Base-by-base conservation (phyloP, 1,140 invertebrate genomes). In the Nasonia longicornis region DNA sequence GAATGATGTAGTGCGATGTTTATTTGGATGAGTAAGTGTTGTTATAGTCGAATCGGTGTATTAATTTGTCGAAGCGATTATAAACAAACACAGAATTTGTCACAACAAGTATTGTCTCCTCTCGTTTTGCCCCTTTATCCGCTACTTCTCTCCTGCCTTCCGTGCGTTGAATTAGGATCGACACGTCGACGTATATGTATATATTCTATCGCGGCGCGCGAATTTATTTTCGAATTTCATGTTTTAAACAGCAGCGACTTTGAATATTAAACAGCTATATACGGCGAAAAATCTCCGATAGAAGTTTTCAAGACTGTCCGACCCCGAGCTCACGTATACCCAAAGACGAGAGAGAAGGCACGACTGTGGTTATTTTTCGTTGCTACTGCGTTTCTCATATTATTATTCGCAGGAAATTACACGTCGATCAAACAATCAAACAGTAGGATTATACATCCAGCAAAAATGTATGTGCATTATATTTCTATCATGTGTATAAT, bases 151-250 rank as follows among this genome's bases (percentile, higher is more conserved):
- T 12, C 38, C 14, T 20, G 16, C 16, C 35, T 16, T 22, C 29
- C 79, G 79, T 81, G 73, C 29, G 29, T 63, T 76, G 73, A 81
- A 81, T 81, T 76, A 76, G 79, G 79, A 81, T 76, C 29, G 12
- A 76, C 31, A 26, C 29, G 71, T 52, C 79, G 38, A 42, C 38
- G 8, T 42, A 42, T 8, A 38, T 38, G 7, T 38, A 67, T 69
- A 69, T 48, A 79, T 66, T 73, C 31, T 66, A 63, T 79, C 72
- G 58, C 22, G 0, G 48, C 29, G 64, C 31, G 72, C 73, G 64
- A 76, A 80, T 75, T 80, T 74, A 80, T 80, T 80, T 80, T 74
- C 71, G 58, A 75, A 80, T 80, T 75, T 81, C 79, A 80, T 81
- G 79, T 81, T 81, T 81, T 76, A 81, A 81, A 81, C 79, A 81